Evolutionary conservation across 2,113 vertebrate species (phyloP).

Genomic region (Carassius carassius): DNA sequence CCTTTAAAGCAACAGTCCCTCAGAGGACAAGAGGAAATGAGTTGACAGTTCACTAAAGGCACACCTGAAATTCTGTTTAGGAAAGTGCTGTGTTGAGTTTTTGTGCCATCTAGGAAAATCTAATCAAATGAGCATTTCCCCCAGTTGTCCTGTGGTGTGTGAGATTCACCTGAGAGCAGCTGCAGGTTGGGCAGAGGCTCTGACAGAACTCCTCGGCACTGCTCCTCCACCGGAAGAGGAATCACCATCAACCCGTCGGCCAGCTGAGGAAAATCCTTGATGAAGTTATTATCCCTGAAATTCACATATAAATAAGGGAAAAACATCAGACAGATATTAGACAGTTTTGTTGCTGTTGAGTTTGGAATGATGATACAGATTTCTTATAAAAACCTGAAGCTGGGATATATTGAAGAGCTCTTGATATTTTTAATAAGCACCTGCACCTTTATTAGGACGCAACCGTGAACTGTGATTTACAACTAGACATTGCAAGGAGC

Average conservation of each 20-base stretch:
- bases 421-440: too few relatives aligned
- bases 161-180: slow-evolving; percentile 86
- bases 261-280: slow-evolving; percentile 97
- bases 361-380: too few relatives aligned
- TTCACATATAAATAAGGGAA: slow-evolving; percentile 54
- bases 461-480: too few relatives aligned
- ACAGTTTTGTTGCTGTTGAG: not conserved
- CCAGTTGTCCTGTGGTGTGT: not conserved
- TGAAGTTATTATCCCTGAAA: slow-evolving; percentile 96
- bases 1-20: not conserved
- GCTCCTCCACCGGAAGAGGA: slow-evolving; percentile 93
- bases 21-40: not conserved
- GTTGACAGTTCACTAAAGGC: not conserved
- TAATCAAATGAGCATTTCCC: too few relatives aligned
- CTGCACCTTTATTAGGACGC: too few relatives aligned
- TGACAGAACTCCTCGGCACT: slow-evolving; percentile 92
- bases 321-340: not conserved
- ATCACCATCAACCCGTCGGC: slow-evolving; percentile 95
- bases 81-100: too few relatives aligned
- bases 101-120: too few relatives aligned
- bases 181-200: slow-evolving; percentile 91
- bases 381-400: too few relatives aligned
- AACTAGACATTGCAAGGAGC: too few relatives aligned
- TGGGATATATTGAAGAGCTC: too few relatives aligned
- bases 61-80: too few relatives aligned